These are phyloP conservation scores for Nannospalax galili DNA, from an alignment of 2,113 vertebrate genomes.

Conservation along the genomic window DNA sequence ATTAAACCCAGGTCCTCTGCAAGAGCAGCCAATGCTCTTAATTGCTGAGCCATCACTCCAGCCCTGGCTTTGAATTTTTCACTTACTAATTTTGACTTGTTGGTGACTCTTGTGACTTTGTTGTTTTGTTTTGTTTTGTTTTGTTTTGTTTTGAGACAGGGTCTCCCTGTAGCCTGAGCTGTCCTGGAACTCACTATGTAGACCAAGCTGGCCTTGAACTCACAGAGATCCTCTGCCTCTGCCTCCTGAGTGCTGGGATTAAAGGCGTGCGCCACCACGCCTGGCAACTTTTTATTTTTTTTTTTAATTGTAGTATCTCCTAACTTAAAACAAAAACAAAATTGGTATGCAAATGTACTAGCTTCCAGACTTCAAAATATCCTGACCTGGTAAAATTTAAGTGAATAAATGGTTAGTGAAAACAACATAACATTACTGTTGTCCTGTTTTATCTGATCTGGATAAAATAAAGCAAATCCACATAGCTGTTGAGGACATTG, in stretches of 20 bases:
- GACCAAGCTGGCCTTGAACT: too few relatives aligned
- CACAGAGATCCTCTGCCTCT: too few relatives aligned
- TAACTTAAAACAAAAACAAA: conserved; percentile 14
- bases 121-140: too few relatives aligned
- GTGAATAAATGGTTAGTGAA: not conserved
- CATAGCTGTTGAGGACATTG: not conserved
- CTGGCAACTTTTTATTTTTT: too few relatives aligned
- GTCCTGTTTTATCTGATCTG: conserved; percentile 47
- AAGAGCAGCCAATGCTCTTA: too few relatives aligned
- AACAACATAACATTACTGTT: not conserved
- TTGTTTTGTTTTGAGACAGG: too few relatives aligned
- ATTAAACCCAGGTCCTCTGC: too few relatives aligned
- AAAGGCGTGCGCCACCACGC: too few relatives aligned
- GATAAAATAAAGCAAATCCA: not conserved
- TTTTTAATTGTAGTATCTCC: not conserved
- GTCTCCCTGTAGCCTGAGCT: too few relatives aligned
- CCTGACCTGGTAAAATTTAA: conserved; percentile 39
- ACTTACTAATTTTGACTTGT: conserved; percentile 44
- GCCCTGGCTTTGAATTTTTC: conserved; percentile 40
- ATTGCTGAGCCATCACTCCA: too few relatives aligned
- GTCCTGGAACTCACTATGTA: too few relatives aligned
- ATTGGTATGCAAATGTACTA: not conserved
- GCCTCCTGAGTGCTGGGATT: too few relatives aligned
- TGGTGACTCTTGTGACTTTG: not conserved
- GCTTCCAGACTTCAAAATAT: conserved; percentile 2